These are phyloP conservation scores for Brachypteracias leptosomus DNA, from an alignment of 2,113 vertebrate genomes.

Conservation along the genomic window DNA sequence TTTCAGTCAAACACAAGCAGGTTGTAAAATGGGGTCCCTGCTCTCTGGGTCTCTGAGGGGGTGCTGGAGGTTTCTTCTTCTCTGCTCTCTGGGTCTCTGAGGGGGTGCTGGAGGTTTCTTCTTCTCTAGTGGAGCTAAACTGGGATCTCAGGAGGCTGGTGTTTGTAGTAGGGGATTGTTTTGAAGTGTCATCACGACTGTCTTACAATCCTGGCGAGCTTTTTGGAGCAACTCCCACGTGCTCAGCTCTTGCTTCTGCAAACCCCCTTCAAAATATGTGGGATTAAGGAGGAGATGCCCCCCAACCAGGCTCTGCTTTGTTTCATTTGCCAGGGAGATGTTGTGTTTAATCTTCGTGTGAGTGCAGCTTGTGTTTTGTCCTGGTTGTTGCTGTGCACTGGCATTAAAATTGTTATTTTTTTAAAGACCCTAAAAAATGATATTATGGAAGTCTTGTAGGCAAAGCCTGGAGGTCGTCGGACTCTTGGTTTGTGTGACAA, in stretches of 20 bases:
- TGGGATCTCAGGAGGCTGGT: neutral
- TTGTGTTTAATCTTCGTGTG: neutral
- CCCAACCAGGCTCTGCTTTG: neutral
- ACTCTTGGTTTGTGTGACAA: neutral
- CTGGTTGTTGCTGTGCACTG: rapidly evolving
- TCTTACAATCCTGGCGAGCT: neutral
- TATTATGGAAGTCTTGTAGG: neutral
- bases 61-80: neutral
- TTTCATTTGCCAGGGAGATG: neutral
- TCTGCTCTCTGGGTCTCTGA: neutral
- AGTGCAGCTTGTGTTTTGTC: neutral
- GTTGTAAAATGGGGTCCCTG: neutral
- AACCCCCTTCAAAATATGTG: neutral
- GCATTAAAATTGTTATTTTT: neutral
- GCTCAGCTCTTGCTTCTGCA: neutral
- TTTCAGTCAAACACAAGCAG: neutral
- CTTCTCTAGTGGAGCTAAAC: neutral
- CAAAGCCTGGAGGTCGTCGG: neutral
- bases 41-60: neutral
- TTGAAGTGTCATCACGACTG: neutral
- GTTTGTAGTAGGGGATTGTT: neutral
- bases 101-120: neutral
- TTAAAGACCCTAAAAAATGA: neutral
- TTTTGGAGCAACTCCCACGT: neutral
- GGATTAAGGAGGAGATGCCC: neutral